These are phyloP conservation scores for Eustalomyia histrio DNA, from an alignment of 2,888 invertebrate genomes.

Conservation along the genomic window DNA sequence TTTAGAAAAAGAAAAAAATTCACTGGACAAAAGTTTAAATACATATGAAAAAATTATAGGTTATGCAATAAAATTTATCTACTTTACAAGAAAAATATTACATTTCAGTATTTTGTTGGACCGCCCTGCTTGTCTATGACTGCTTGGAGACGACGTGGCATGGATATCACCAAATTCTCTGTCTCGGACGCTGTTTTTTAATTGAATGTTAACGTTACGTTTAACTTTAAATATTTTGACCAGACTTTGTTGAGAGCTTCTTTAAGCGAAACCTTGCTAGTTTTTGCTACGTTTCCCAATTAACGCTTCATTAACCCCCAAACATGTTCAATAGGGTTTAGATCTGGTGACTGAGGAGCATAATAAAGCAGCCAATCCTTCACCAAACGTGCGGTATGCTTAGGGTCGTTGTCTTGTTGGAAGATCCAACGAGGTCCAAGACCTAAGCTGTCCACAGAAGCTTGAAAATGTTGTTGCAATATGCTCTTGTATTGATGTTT, in stretches of 20 bases:
- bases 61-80: no score
- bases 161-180: conserved; percentile 28
- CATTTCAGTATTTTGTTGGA: conserved; percentile 25
- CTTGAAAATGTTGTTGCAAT: conserved; percentile 37
- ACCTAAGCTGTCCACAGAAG: conserved; percentile 9
- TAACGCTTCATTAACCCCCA: conserved; percentile 20
- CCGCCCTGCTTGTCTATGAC: conserved; percentile 20
- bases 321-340: conserved; percentile 29
- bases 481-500: conserved; percentile 30
- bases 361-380: conserved; percentile 38
- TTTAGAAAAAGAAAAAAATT: no score
- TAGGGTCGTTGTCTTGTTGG: conserved; percentile 36
- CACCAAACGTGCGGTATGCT: conserved; percentile 12
- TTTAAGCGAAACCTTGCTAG: conserved; percentile 8
- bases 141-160: conserved; percentile 33
- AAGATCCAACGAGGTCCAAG: conserved; percentile 36
- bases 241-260: conserved; percentile 23
- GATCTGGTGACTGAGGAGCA: conserved; percentile 35
- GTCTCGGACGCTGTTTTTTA: conserved; percentile 23
- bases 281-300: background rate
- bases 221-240: no score
- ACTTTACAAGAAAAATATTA: no score
- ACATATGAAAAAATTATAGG: no score
- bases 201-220: no score
- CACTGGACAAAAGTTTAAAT: no score